Base-by-base conservation (phyloP, 2,797 vertebrate genomes). In the Heliangelus exortis region DNA sequence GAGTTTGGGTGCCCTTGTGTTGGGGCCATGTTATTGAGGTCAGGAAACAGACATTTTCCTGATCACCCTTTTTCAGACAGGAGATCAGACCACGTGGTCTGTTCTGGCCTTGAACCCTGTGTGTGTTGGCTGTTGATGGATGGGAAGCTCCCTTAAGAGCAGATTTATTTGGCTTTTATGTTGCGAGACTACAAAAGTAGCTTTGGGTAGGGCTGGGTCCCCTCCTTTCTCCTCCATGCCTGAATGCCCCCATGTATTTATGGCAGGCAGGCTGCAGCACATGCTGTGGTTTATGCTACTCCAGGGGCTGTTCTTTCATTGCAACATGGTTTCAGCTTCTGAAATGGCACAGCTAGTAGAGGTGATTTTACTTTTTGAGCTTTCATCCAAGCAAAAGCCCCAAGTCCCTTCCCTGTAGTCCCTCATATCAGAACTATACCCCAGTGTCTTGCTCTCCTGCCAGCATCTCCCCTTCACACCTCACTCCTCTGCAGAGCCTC, bases 121-220 rank as follows among this genome's bases (percentile, higher is more conserved):
- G 39, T 4, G 0, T 19, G 9, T 55, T 55, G 72, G 50, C 75
- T 86, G 66, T 51, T 89, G 76, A 48, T 88, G 59, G 66, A 81
- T 68, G 45, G 28, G 45, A 93, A 50, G 53, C 68, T 92, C 51
- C 34, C 58, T 72, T 54, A 48, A 84, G 63, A 81, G 66, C 83
- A 88, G 66, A 72, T 92, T 90, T 85, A 72, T 93, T 91, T 88
- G 83, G 29, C 51, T 96, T 89, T 90, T 34, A n/a, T 65, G 79
- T 65, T 43, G 62, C 0, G 3, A 89, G 69, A 9, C 69, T 73
- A 69, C 73, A 33, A 21, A 78, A 81, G 89, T 43, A 90, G 85
- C 85, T 92, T 12, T 94, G 85, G 66, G 29, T 14, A 39, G 1
- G 69, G 62, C 66, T 78, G 92, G 62, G 68, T 16, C 54, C 65